Evolutionary conservation across 2,888 invertebrate species (phyloP).

Genomic region (Conchocele bisecta): DNA sequence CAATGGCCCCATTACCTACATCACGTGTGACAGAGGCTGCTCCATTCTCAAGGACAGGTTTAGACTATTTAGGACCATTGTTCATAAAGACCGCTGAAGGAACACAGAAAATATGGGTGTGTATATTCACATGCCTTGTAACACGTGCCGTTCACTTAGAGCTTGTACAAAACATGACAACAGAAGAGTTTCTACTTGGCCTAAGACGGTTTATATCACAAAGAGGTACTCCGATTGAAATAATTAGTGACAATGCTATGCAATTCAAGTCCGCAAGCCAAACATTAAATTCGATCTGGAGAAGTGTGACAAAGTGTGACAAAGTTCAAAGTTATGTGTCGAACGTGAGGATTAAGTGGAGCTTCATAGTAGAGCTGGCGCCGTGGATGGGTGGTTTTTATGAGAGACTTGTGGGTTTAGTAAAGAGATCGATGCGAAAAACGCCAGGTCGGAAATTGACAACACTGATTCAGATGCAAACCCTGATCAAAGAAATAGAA

Average conservation of each 20-base stretch:
- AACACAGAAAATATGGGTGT: constrained; percentile 37
- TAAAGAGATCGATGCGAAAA: constrained; percentile 15
- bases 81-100: constrained; percentile 12
- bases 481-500: constrained; percentile 15
- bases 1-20: constrained; percentile 30
- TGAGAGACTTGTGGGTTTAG: constrained; percentile 10
- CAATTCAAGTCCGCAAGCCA: constrained; percentile 23
- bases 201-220: constrained; percentile 31
- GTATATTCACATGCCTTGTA: constrained; percentile 41
- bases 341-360: not conserved
- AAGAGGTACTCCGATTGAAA: constrained; percentile 8
- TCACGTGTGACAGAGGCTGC: constrained; percentile 18
- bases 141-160: constrained; percentile 37
- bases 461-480: constrained; percentile 9
- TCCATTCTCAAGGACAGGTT: constrained; percentile 22
- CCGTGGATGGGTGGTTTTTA: constrained; percentile 28
- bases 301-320: not conserved
- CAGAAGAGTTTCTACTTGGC: constrained; percentile 27
- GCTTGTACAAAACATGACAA: constrained; percentile 32
- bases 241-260: constrained; percentile 32
- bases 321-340: constrained; percentile 20
- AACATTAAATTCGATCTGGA: constrained; percentile 19
- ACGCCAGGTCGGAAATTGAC: not conserved
- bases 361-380: constrained; percentile 14
- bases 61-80: constrained; percentile 43